These are phyloP conservation scores for Hybos culiciformis DNA, from an alignment of 2,888 invertebrate genomes.

Conservation along the genomic window DNA sequence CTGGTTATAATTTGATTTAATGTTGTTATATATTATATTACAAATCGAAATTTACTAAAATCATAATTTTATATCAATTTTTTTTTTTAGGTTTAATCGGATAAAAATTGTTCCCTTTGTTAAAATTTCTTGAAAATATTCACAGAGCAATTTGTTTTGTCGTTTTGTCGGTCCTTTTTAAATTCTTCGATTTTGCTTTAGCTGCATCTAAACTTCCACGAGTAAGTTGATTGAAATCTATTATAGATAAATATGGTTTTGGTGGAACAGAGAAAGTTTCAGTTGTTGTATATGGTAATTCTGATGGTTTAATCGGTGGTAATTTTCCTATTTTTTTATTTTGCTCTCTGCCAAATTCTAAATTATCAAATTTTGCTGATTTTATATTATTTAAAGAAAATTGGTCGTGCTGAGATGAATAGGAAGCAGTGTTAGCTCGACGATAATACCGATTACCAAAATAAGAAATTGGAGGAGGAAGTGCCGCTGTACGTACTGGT, in stretches of 20 bases:
- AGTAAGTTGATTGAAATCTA: conserved; percentile 57
- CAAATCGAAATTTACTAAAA: too few relatives aligned
- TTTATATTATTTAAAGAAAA: conserved; percentile 27
- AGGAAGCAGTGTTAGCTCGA: conserved; percentile 14
- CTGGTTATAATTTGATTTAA: too few relatives aligned
- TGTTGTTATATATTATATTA: too few relatives aligned
- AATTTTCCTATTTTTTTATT: conserved; percentile 10
- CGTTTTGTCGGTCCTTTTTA: neutral
- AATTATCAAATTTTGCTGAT: conserved; percentile 23
- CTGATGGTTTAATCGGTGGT: conserved; percentile 13
- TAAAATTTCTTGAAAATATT: too few relatives aligned
- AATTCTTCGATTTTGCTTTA: conserved; percentile 14
- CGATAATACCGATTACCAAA: conserved; percentile 27
- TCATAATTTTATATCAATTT: too few relatives aligned
- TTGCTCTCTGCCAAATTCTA: conserved; percentile 20
- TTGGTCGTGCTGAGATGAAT: conserved; percentile 25
- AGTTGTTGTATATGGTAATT: conserved; percentile 10
- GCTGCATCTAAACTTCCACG: conserved; percentile 44
- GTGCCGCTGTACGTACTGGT: conserved; percentile 25
- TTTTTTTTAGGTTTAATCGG: too few relatives aligned
- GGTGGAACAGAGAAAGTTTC: conserved; percentile 35
- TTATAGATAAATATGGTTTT: conserved; percentile 54
- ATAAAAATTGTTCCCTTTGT: too few relatives aligned
- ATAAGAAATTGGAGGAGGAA: conserved; percentile 19
- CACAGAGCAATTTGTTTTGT: too few relatives aligned